These are phyloP conservation scores for Eupithecia centaureata DNA, from an alignment of 2,888 invertebrate species.

Conservation along the genomic window DNA sequence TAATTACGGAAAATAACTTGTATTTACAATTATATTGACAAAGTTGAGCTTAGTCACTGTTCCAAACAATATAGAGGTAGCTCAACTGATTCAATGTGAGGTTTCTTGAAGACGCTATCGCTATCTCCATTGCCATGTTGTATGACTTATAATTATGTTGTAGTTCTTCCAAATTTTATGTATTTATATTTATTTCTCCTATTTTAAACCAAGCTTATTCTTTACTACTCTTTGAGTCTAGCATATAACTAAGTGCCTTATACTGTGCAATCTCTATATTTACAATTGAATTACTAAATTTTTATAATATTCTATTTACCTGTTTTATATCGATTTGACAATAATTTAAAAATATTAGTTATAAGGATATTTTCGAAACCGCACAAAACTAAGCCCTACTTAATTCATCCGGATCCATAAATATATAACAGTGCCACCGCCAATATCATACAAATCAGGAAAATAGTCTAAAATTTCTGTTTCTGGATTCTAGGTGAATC, in stretches of 20 bases:
- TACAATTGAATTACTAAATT: slow-evolving; percentile 27
- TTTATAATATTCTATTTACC: slow-evolving; percentile 22
- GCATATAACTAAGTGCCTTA: slow-evolving; percentile 48
- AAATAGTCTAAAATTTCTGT: background rate
- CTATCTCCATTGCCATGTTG: background rate
- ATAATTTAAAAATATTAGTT: slow-evolving; percentile 17
- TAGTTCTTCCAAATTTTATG: background rate
- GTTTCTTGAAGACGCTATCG: background rate
- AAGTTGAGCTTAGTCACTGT: background rate
- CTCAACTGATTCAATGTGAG: background rate
- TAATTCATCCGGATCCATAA: background rate
- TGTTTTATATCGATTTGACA: slow-evolving; percentile 26
- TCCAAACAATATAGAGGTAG: background rate
- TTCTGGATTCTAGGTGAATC: background rate
- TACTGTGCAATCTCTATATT: slow-evolving; percentile 39
- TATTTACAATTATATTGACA: background rate
- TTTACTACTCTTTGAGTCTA: slow-evolving; percentile 13
- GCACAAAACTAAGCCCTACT: slow-evolving; percentile 25
- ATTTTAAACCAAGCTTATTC: slow-evolving; percentile 11
- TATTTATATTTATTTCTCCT: background rate
- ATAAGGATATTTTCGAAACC: slow-evolving; percentile 19
- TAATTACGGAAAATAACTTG: background rate
- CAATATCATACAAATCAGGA: background rate
- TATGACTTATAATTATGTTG: background rate
- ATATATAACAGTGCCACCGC: background rate